Evolutionary conservation across 2,113 vertebrate species (phyloP).

Genomic region (Heliornis fulica): DNA sequence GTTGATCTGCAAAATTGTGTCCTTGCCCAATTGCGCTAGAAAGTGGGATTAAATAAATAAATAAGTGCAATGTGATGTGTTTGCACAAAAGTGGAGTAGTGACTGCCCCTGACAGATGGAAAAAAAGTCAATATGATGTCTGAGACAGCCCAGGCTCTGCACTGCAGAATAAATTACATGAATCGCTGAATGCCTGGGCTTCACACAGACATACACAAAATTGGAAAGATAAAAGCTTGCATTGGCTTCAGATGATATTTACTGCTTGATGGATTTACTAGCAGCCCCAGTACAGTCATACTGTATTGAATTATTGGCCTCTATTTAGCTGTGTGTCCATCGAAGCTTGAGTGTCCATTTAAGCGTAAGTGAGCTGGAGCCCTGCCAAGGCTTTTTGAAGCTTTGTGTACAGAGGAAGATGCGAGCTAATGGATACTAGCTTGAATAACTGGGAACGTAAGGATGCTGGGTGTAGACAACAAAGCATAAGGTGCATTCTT

Average conservation of each 20-base stretch:
- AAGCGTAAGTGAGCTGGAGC: slow-evolving; percentile 83
- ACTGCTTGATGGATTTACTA: slow-evolving; percentile 87
- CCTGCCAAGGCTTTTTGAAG: slow-evolving; percentile 73
- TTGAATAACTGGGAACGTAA: slow-evolving; percentile 68
- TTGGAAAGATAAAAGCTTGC: slow-evolving; percentile 87
- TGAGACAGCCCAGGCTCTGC: slow-evolving; percentile 76
- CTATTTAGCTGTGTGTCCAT: slow-evolving; percentile 82
- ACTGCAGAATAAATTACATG: slow-evolving; percentile 86
- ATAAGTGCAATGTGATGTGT: slow-evolving; percentile 72
- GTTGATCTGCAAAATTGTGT: slow-evolving; percentile 76
- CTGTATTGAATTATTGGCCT: slow-evolving; percentile 87
- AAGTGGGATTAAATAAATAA: slow-evolving; percentile 76
- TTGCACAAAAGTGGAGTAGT: slow-evolving; percentile 72
- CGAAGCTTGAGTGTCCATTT: slow-evolving; percentile 84
- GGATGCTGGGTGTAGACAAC: slow-evolving; percentile 48
- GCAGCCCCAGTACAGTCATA: slow-evolving; percentile 79
- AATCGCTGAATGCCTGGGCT: slow-evolving; percentile 79
- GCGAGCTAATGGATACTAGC: slow-evolving; percentile 70
- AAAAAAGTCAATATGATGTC: slow-evolving; percentile 82
- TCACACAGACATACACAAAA: slow-evolving; percentile 80
- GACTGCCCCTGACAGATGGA: slow-evolving; percentile 80
- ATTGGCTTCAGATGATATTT: slow-evolving; percentile 87
- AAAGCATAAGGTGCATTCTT: slow-evolving; percentile 65
- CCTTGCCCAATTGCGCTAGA: slow-evolving; percentile 72
- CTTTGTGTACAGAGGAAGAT: slow-evolving; percentile 67